Percentiles rank a stretch among this genome's conserved stretches.
phyloP scores from a whole-genome alignment of 2,113 vertebrate species.

The Oxyura jamaicensis region DNA sequence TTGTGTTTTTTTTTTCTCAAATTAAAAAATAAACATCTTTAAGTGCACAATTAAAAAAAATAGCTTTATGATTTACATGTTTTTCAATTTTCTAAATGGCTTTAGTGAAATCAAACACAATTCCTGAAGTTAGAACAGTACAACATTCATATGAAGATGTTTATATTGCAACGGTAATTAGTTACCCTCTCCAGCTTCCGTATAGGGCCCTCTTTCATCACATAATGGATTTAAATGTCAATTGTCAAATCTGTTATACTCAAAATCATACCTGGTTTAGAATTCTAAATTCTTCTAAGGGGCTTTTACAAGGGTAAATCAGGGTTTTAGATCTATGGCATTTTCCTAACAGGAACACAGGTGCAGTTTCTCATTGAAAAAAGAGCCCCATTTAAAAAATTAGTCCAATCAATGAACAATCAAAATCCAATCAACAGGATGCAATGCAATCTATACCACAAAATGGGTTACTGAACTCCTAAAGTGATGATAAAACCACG shows the following conservation, averaged over 20 bases:
- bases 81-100: neutral
- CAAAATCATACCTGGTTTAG: neutral
- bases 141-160: neutral
- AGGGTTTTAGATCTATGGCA: neutral
- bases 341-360: neutral
- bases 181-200: neutral
- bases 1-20: neutral
- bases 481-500: neutral
- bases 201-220: neutral
- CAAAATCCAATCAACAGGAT: neutral
- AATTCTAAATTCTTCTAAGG: neutral
- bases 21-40: neutral
- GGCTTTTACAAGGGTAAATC: neutral
- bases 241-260: neutral
- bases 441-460: neutral
- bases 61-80: neutral
- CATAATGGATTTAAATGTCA: neutral
- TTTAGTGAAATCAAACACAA: constrained; percentile 10
- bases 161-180: neutral
- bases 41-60: neutral
- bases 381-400: neutral
- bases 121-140: neutral
- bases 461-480: neutral
- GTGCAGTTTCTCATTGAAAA: neutral
- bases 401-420: neutral